Evolutionary conservation across 2,797 vertebrate genomes (phyloP).

Genomic region (Hippoglossus hippoglossus): DNA sequence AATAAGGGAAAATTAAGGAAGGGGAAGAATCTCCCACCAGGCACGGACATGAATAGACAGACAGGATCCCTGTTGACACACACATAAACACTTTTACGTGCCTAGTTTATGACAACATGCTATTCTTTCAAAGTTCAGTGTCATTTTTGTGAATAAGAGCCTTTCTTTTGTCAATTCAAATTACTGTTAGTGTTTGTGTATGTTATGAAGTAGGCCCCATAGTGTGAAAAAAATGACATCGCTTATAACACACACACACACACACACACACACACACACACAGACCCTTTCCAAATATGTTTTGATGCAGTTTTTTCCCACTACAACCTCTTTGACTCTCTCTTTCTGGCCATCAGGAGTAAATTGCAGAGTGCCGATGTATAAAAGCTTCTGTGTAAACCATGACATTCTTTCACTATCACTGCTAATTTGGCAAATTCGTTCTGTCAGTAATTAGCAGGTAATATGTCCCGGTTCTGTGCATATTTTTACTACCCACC

Average conservation of each 20-base stretch:
- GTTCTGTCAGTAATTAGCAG: constrained; percentile 70
- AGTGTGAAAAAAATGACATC: constrained; percentile 16
- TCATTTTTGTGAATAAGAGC: constrained; percentile 12
- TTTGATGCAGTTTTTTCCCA: constrained; percentile 18
- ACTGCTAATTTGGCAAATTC: constrained; percentile 70
- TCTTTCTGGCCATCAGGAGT: too few species aligned
- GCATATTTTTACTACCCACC: constrained; percentile 48
- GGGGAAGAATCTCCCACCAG: constrained; percentile 1
- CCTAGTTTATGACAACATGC: neutral
- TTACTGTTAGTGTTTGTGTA: neutral
- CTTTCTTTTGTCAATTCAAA: constrained; percentile 2
- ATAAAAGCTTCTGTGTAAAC: constrained; percentile 63
- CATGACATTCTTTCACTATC: constrained; percentile 68
- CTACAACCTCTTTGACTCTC: constrained; percentile 38
- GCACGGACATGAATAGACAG: constrained; percentile 10
- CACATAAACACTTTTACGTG: neutral
- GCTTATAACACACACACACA: neutral
- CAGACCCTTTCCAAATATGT: constrained; percentile 37
- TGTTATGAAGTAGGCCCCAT: neutral
- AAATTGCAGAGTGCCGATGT: constrained; percentile 55
- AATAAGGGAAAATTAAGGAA: constrained; percentile 8
- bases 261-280: neutral
- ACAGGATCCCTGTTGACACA: neutral
- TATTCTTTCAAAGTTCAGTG: neutral
- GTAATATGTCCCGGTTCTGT: constrained; percentile 63